These are phyloP conservation scores for Candidula unifasciata DNA, from an alignment of 2,888 invertebrate species.

Conservation along the genomic window DNA sequence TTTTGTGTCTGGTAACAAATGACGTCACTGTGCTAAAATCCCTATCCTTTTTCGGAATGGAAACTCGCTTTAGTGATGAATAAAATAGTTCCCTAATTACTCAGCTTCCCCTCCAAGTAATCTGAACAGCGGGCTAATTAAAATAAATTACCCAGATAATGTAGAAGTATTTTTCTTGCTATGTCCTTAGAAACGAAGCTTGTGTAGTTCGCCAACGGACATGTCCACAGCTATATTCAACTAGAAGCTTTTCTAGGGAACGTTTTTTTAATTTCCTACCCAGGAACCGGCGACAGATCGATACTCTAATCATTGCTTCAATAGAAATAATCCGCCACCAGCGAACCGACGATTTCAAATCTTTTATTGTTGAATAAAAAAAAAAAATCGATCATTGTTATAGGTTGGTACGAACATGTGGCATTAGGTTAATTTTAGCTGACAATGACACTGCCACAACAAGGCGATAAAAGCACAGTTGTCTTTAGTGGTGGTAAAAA, in stretches of 20 bases:
- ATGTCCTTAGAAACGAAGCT: neutral
- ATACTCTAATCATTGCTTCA: constrained; percentile 25
- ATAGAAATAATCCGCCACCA: constrained; percentile 12
- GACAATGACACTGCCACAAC: too few relatives aligned
- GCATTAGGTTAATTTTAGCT: neutral
- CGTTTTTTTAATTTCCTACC: neutral
- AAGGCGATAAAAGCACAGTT: too few relatives aligned
- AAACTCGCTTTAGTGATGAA: too few relatives aligned
- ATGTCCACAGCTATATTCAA: neutral
- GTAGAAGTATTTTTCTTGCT: too few relatives aligned
- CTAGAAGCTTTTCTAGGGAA: neutral
- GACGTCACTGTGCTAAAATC: too few relatives aligned
- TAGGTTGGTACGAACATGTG: neutral
- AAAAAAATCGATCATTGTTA: constrained; percentile 1
- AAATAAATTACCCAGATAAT: too few relatives aligned
- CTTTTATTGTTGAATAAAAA: neutral
- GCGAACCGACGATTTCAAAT: neutral
- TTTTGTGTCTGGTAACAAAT: too few relatives aligned
- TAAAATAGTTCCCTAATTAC: too few relatives aligned
- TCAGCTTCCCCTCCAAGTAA: too few relatives aligned
- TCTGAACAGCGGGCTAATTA: too few relatives aligned
- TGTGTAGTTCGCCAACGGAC: neutral
- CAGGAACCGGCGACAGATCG: neutral
- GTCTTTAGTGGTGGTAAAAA: too few relatives aligned
- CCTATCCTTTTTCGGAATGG: too few relatives aligned